Conservation (phyloP, 2,888 invertebrate genomes). For the Salpingus planirostris region DNA sequence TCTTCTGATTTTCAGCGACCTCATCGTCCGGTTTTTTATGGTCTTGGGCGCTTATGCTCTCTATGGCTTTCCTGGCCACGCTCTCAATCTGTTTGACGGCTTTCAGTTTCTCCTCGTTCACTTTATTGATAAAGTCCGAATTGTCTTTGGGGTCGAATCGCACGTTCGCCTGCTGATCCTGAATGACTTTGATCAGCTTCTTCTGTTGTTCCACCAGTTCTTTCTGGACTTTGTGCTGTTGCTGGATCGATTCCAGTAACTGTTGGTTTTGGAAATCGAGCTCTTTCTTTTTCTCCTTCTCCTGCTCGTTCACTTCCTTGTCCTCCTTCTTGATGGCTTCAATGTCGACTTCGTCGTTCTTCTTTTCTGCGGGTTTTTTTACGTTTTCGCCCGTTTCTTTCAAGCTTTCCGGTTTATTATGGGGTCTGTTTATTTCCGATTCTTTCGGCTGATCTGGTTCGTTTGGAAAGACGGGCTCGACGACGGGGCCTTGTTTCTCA, state of each 20-base stretch:
- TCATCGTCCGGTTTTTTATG: constrained; percentile 1
- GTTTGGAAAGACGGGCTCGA: constrained; percentile 9
- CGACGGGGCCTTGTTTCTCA: constrained; percentile 24
- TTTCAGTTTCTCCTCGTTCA: constrained; percentile 30
- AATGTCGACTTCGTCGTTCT: constrained; percentile 41
- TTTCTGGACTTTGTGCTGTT: constrained; percentile 59
- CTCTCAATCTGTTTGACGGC: constrained; percentile 35
- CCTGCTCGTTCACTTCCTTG: constrained; percentile 38
- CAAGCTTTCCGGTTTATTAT: constrained; percentile 2
- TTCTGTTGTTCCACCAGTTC: constrained; percentile 60
- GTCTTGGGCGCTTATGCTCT: constrained; percentile 26
- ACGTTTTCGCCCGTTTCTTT: constrained; percentile 4
- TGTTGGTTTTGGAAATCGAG: constrained; percentile 33
- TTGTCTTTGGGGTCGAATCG: no score
- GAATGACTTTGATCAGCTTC: constrained; percentile 22
- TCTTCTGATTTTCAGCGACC: neutral
- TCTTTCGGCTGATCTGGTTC: constrained; percentile 3
- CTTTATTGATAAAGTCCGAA: constrained; percentile 18
- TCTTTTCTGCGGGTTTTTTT: neutral
- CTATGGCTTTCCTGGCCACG: constrained; percentile 36
- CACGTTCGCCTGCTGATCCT: constrained; percentile 23
- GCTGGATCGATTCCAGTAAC: constrained; percentile 55
- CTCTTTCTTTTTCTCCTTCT: constrained; percentile 30
- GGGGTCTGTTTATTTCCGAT: neutral
- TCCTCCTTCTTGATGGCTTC: constrained; percentile 42